A percentile compares a stretch with the other conserved stretches of the same genome.
Conservation (phyloP, 2,113 vertebrate genomes). For the Alouatta palliata region DNA sequence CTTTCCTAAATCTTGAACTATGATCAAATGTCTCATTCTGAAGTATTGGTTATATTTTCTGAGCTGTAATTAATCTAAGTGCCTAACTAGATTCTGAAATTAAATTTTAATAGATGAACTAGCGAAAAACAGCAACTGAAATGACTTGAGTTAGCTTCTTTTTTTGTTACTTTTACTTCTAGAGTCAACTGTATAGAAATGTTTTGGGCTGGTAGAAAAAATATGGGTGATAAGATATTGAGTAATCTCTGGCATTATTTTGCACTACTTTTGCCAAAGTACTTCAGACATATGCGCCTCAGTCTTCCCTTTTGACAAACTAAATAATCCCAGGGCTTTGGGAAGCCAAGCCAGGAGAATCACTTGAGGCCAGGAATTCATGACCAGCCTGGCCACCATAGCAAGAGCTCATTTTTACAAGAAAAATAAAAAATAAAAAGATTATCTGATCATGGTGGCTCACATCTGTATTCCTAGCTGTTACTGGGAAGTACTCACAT, state of each 20-base stretch:
- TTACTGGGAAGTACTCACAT: no score
- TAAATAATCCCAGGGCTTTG: neutral
- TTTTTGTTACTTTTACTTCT: neutral
- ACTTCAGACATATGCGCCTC: neutral
- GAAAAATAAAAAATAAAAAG: no score
- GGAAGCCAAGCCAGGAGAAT: no score
- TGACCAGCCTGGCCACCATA: no score
- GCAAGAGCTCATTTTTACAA: no score
- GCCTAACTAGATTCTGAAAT: neutral
- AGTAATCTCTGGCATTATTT: neutral
- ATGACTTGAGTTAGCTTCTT: neutral
- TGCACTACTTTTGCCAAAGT: neutral
- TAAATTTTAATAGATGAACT: neutral
- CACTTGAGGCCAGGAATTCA: no score
- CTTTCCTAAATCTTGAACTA: neutral
- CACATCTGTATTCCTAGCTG: no score
- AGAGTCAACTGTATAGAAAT: neutral
- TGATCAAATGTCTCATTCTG: neutral
- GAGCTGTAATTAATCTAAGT: neutral
- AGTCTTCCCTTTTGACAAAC: neutral
- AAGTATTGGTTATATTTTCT: neutral
- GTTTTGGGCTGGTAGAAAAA: neutral
- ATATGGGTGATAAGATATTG: neutral
- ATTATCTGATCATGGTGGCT: no score
- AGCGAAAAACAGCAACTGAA: neutral